Conservation (phyloP, 2,113 vertebrate genomes). For the Centrocercus urophasianus region DNA sequence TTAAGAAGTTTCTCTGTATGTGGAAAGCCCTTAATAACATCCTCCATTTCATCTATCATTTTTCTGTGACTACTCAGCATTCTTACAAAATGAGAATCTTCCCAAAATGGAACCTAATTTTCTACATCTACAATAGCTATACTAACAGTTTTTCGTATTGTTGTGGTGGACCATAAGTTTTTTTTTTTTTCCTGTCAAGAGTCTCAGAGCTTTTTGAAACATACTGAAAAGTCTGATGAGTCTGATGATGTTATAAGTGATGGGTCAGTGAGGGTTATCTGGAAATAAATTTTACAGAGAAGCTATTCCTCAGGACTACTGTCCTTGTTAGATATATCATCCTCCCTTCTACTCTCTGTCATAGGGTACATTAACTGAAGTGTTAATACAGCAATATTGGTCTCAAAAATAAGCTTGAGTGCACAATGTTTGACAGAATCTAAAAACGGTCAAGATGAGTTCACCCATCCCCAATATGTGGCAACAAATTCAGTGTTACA, state of each 20-base stretch:
- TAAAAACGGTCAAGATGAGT: not conserved
- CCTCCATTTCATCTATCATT: constrained; percentile 6
- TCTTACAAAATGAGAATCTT: not conserved
- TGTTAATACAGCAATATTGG: not conserved
- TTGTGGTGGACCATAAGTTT: not conserved
- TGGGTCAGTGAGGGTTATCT: not conserved
- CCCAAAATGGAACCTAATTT: not conserved
- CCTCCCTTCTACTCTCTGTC: not conserved
- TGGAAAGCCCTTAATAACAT: constrained; percentile 42
- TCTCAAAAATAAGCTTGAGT: not conserved
- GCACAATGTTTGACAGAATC: not conserved
- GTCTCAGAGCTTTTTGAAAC: not conserved
- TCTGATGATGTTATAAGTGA: not conserved
- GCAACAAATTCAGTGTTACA: not conserved
- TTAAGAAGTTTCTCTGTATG: constrained; percentile 25
- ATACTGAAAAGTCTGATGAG: not conserved
- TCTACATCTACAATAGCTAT: not conserved
- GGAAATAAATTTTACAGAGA: not conserved
- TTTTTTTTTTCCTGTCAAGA: not conserved
- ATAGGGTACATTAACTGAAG: not conserved
- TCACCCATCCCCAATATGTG: not conserved
- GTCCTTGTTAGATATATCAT: not conserved
- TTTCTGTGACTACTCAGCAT: not conserved
- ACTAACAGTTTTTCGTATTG: not conserved
- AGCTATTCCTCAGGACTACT: not conserved